phyloP scores from a whole-genome alignment of 2,888 invertebrate genomes.

The Platynereis dumerilii region DNA sequence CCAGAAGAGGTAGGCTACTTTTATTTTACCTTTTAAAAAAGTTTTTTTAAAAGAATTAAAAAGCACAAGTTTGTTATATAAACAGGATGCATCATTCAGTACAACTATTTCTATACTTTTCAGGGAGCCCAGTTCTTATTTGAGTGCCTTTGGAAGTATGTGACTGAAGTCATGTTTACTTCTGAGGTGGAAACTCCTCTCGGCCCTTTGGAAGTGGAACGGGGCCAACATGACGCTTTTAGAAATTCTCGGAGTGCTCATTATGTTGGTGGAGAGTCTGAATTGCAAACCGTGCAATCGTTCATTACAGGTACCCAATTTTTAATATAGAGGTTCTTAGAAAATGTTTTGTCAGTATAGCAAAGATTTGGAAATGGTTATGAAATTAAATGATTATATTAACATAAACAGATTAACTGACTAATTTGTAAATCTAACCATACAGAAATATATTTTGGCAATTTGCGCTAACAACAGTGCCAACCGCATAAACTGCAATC shows the following conservation, averaged over 20 bases:
- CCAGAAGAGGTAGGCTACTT: slow-evolving; percentile 43
- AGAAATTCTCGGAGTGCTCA: slow-evolving; percentile 43
- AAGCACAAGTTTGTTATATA: slow-evolving; percentile 48
- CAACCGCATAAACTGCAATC: too few relatives aligned
- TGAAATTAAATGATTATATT: too few relatives aligned
- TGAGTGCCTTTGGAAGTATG: slow-evolving; percentile 46
- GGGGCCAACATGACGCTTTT: slow-evolving; percentile 46
- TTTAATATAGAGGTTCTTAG: background rate
- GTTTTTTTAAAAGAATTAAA: background rate
- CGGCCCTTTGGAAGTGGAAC: slow-evolving; percentile 8
- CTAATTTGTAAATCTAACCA: too few relatives aligned
- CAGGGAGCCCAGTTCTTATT: slow-evolving; percentile 54
- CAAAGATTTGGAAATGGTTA: too few relatives aligned
- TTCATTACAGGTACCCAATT: slow-evolving; percentile 13
- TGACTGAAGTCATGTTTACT: slow-evolving; percentile 42
- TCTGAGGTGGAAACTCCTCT: slow-evolving; percentile 35
- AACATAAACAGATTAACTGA: too few relatives aligned
- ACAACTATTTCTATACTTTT: background rate
- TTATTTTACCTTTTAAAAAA: background rate
- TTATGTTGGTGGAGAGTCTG: slow-evolving; percentile 43
- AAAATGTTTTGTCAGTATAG: too few relatives aligned
- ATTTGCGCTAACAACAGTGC: too few relatives aligned
- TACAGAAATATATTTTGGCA: too few relatives aligned
- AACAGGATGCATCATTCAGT: too few relatives aligned
- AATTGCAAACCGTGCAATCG: slow-evolving; percentile 36